These are phyloP conservation scores for Ecdyonurus torrentis DNA, from an alignment of 2,888 invertebrate species.

Conservation along the genomic window DNA sequence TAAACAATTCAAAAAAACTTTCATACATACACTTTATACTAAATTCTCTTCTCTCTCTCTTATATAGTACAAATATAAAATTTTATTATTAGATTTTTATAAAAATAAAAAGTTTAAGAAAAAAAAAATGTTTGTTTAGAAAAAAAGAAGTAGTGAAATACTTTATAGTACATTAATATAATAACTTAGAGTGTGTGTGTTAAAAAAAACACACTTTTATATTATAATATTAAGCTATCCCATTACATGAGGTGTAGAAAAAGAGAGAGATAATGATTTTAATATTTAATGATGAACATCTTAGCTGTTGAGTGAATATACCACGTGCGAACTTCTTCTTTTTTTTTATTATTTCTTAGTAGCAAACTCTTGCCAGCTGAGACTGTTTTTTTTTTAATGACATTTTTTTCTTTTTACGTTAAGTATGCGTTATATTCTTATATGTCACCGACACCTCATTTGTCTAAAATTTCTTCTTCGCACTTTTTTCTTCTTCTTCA, in stretches of 20 bases:
- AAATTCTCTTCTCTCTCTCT: too few relatives aligned
- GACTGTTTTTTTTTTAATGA: constrained; percentile 5
- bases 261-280: not conserved
- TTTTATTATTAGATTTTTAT: too few relatives aligned
- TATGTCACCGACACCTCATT: not conserved
- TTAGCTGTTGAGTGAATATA: not conserved
- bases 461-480: not conserved
- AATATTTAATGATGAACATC: not conserved
- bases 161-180: too few relatives aligned
- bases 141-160: too few relatives aligned
- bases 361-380: not conserved
- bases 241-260: not conserved
- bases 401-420: constrained; percentile 11
- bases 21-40: too few relatives aligned
- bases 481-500: not conserved
- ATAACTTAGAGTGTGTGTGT: not conserved
- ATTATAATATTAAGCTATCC: not conserved
- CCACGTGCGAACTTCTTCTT: not conserved
- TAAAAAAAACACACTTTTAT: constrained; percentile 1
- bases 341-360: not conserved
- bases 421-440: constrained; percentile 5
- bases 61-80: too few relatives aligned
- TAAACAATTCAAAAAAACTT: too few relatives aligned
- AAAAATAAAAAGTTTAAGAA: too few relatives aligned
- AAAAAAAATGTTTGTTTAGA: too few relatives aligned